Conservation (phyloP, 1,140 invertebrate species). For the Calosoma granatense region DNA sequence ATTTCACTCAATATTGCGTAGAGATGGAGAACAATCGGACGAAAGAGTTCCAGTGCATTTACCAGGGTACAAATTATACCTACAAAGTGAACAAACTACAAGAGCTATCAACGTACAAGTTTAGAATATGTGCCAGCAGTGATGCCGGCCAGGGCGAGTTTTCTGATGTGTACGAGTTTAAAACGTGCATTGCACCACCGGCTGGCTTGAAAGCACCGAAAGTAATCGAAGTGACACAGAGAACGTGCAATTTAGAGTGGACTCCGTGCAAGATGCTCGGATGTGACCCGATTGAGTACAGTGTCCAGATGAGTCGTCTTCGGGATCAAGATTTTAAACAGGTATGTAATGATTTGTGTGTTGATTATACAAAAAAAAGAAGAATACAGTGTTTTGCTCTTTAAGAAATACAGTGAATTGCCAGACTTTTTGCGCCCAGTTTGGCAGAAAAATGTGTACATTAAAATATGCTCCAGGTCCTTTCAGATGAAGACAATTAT, state of each 20-base stretch:
- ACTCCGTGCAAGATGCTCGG: conserved; percentile 35
- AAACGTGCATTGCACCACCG: conserved; percentile 67
- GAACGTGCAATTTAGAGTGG: conserved; percentile 46
- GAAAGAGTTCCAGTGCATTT: conserved; percentile 62
- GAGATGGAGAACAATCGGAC: conserved; percentile 61
- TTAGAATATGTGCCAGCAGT: conserved; percentile 73
- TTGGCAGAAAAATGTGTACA: too few relatives aligned
- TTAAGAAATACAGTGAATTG: too few relatives aligned
- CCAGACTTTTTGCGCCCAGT: too few relatives aligned
- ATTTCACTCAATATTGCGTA: conserved; percentile 64
- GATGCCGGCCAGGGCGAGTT: conserved; percentile 72
- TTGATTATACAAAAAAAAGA: too few relatives aligned
- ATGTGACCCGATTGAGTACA: conserved; percentile 51
- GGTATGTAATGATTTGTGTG: conserved; percentile 31
- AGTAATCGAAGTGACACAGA: conserved; percentile 39
- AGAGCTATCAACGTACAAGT: conserved; percentile 67
- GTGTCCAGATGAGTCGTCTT: conserved; percentile 50
- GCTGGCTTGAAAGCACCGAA: conserved; percentile 59
- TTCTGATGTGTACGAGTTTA: conserved; percentile 55
- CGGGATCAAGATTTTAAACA: conserved; percentile 50
- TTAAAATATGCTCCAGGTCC: neutral
- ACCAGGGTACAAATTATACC: conserved; percentile 61
- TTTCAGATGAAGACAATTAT: too few relatives aligned
- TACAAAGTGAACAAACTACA: conserved; percentile 72
- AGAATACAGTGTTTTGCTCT: neutral